Evolutionary conservation across 2,113 vertebrate species (phyloP), one percentile per base, ranked within the genome.

Genomic region (Stigmatopora nigra): DNA sequence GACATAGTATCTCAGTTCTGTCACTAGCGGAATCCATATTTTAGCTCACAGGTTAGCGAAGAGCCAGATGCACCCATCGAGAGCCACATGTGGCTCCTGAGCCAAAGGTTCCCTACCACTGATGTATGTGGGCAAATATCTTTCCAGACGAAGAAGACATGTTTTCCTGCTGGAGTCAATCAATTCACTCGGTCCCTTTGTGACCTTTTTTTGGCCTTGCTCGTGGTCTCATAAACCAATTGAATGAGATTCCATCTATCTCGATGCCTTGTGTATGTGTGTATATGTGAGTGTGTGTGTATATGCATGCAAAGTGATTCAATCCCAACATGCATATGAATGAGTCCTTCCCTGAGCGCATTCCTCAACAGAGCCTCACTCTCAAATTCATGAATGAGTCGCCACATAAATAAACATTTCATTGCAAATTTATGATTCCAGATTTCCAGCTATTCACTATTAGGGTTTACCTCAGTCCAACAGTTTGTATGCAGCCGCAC

Each of bases 321-420:
- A 20, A 61, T 61, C 59, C 41, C 44, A 61, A 61, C 59, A 61
- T 45, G 36, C 38, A 61, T 22, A 15, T 61, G 59, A 45, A 61
- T 15, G 19, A 20, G 59, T 13, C 41, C 19, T 15, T 61, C 13
- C 38, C 59, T 12, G 59, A 45, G 19, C 19, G 13, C 57, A 19
- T 19, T 41, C 17, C n/a, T 4, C 10, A 44, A 19, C 1, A 20
- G 58, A 41, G 4, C 58, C 25, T 56, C n/a, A 44, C 38, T 41
- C 19, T 61, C 19, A 20, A 20, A 44, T 44, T 13, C n/a, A 20
- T 22, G 19, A 61, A 61, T 22, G 41, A 61, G n/a, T 45, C 44
- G 59, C 22, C 25, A 56, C 53, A 56, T 56, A 56, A 56, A 56
- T 56, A 56, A 56, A 56, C 20, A 56, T 56, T 56, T 56, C 53